Evolutionary conservation across 1,140 invertebrate species (phyloP), one percentile per base, ranked within the genome.

Genomic region (Drosophila ambigua): DNA sequence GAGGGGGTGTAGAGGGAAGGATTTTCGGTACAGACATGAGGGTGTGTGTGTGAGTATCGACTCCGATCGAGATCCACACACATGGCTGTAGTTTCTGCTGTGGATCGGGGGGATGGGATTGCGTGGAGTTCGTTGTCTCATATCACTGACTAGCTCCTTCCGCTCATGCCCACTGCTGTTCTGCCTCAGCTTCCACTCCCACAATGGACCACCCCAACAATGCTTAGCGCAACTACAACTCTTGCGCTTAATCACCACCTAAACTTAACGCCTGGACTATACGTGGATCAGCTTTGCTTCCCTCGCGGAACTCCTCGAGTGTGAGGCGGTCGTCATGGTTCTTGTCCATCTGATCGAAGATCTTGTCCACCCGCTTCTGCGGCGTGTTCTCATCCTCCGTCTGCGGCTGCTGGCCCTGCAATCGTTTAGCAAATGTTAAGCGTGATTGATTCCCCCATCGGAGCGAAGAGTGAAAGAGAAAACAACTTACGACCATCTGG

Each of bases 301-400:
- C 98, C 93, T 99, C 98, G 81, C 98, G 95, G 93, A 99, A 99
- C 93, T 99, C 98, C 87, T 99, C 98, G 8, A 84, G 61, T 6
- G 81, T 85, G 0, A 85, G 54, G 13, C 81, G 81, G 51, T 85
- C 98, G 93, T 99, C 98, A 92, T 98, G 97, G 92, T 99, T 99
- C 93, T 99, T 98, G 93, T 99, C 98, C 97, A 99, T 98, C 92
- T 98, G 97, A 92, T 98, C 97, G 92, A 99, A 99, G 88, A 99
- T 99, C 92, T 98, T 98, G 92, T 99, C 98, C 23, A 99, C 98
- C 83, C 98, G 94, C 87, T 98, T 98, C 91, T 98, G 97, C 0
- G 98, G 97, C 26, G 97, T 98, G 90, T 98, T 98, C 91, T 99
- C 98, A 84, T 98, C 97, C 85, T 98, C 97, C 5, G 96, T 95